A percentile compares a stretch with the other conserved stretches of the same genome.
phyloP scores from a whole-genome alignment of 2,113 vertebrate genomes.

The Lampris megalopsis region DNA sequence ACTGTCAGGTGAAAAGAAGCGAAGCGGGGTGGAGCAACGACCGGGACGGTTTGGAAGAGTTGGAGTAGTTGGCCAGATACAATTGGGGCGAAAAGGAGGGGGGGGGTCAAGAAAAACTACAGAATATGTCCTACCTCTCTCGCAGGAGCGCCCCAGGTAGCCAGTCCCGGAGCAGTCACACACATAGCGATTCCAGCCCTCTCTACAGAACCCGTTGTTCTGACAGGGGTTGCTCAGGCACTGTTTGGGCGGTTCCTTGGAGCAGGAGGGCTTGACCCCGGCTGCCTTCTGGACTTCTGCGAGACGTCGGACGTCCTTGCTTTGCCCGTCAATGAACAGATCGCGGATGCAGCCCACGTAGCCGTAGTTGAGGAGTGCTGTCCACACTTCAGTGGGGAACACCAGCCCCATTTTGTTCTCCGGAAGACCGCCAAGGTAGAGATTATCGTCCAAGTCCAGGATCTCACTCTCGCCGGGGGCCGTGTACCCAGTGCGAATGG shows the following conservation, averaged over 20 bases:
- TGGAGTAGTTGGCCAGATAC: too few species aligned
- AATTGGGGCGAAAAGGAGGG: neutral
- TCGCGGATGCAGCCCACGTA: constrained; percentile 99
- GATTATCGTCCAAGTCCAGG: constrained; percentile 94
- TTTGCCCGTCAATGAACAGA: constrained; percentile 97
- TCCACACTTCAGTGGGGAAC: constrained; percentile 98
- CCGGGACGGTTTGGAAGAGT: too few species aligned
- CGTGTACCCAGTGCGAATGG: constrained; percentile 92
- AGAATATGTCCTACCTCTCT: constrained; percentile 89
- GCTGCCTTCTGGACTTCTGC: constrained; percentile 94
- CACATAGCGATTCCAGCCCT: constrained; percentile 98
- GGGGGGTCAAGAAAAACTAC: neutral
- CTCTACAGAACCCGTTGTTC: constrained; percentile 94
- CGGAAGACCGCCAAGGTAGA: constrained; percentile 95
- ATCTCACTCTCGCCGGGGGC: constrained; percentile 98
- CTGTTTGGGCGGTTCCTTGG: constrained; percentile 93
- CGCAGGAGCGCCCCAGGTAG: constrained; percentile 94
- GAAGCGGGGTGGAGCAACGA: too few species aligned
- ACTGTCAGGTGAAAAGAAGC: too few species aligned
- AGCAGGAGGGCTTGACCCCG: constrained; percentile 96
- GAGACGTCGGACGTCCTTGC: constrained; percentile 95
- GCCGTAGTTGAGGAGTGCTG: constrained; percentile 96
- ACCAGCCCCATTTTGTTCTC: constrained; percentile 94
- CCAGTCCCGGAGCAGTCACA: constrained; percentile 97
- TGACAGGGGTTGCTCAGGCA: constrained; percentile 98